Conservation (phyloP, 2,113 vertebrate species). For the Hippocampus abdominalis region DNA sequence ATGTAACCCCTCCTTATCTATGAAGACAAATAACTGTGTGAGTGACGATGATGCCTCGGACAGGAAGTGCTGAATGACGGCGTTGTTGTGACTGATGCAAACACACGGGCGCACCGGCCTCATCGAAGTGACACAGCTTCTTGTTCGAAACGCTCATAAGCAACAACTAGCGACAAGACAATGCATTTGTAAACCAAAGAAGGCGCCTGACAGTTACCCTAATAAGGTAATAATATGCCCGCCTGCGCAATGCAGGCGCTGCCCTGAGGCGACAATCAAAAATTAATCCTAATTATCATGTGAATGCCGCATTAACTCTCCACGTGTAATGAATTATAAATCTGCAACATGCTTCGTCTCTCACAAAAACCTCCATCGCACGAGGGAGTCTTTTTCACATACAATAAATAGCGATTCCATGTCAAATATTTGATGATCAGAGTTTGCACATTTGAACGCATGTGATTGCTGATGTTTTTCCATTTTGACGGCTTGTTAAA, state of each 20-base stretch:
- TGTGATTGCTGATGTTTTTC: background rate
- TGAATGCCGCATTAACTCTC: conserved; percentile 73
- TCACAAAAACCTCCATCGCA: conserved; percentile 49
- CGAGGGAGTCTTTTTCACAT: conserved; percentile 30
- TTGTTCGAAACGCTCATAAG: conserved; percentile 48
- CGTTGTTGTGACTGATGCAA: conserved; percentile 31
- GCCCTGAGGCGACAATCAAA: conserved; percentile 71
- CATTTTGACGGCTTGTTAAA: no score
- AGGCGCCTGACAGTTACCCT: conserved; percentile 71
- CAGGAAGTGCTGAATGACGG: background rate
- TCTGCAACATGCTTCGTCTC: conserved; percentile 69
- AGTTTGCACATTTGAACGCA: background rate
- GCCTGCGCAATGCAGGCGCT: conserved; percentile 60
- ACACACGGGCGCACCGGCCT: conserved; percentile 26
- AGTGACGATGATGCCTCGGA: background rate
- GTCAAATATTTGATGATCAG: background rate
- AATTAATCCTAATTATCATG: conserved; percentile 77
- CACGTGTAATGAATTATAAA: conserved; percentile 72
- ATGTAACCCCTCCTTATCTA: background rate
- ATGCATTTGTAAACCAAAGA: conserved; percentile 71
- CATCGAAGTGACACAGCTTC: conserved; percentile 56
- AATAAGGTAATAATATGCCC: conserved; percentile 64
- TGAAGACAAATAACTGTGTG: background rate
- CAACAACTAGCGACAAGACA: conserved; percentile 49
- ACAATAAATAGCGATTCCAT: conserved; percentile 30